Evolutionary conservation across 2,797 vertebrate species (phyloP), one percentile per base, ranked within the genome.

Genomic region (Poeciliopsis paucimaculata): DNA sequence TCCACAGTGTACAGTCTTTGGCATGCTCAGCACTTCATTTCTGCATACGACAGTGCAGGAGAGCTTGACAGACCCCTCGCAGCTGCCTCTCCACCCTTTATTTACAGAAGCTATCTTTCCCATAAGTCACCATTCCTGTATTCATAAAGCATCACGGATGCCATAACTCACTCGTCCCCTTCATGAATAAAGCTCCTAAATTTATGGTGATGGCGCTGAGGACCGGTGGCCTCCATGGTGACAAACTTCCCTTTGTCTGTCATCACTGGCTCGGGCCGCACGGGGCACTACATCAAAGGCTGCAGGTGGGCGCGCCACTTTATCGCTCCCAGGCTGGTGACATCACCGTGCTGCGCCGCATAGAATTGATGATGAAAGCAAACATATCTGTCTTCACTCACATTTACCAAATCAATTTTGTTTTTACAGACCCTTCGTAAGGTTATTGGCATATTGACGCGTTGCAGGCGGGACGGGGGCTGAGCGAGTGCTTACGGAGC

Each of bases 341-440:
- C 98, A 99, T 99, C 98, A 99, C 97, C 97, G 96, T 94, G 93
- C 97, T 91, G 95, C 93, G 94, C 94, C 11, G 90, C 94, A 95
- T 94, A 94, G 97, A 98, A 98, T 97, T 98, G 98, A 99, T 98
- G 98, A 99, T 98, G 98, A 98, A 99, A 98, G 98, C 97, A 98
- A 99, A 98, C 97, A 98, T 97, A 99, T 98, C 97, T 98, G 97
- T 99, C 98, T 98, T 96, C 96, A 97, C 92, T 98, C 97, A 97
- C 97, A 98, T 97, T 98, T 98, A 97, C 96, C 97, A 97, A 98
- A 99, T 99, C 98, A 98, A 98, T 99, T 98, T 97, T 96, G 97
- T 98, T 99, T 96, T 98, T 97, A 98, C 97, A 97, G 97, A 97
- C 97, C 93, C 49, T 93, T 84, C 71, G 72, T 86, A 92, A 95